These are phyloP conservation scores for Peromyscus nudipes DNA, from an alignment of 2,797 vertebrate genomes.

Conservation along the genomic window DNA sequence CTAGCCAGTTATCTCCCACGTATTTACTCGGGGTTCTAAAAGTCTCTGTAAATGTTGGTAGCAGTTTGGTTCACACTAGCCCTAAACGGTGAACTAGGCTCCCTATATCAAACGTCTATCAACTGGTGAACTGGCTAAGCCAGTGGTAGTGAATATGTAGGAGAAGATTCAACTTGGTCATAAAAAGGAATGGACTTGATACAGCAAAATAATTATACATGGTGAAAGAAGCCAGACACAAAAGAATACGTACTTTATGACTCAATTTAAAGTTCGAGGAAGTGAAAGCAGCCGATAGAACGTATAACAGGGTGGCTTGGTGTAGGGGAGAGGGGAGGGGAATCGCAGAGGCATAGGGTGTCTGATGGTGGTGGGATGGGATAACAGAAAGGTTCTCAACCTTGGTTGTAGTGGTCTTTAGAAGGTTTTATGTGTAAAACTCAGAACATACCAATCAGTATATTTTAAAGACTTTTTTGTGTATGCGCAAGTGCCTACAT, in stretches of 20 bases:
- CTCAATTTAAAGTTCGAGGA: constrained; percentile 14
- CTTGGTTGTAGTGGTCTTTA: not conserved
- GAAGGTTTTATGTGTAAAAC: not conserved
- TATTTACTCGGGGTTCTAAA: not conserved
- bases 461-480: not conserved
- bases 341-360: not conserved
- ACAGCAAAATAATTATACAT: not conserved
- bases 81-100: not conserved
- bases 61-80: not conserved
- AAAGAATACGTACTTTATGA: not conserved
- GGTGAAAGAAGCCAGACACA: not conserved
- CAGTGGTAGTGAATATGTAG: not conserved
- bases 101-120: not conserved
- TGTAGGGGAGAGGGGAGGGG: not conserved
- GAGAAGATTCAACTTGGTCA: not conserved
- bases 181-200: not conserved
- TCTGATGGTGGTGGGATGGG: not conserved
- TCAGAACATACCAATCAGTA: not conserved
- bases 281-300: not conserved
- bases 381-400: not conserved
- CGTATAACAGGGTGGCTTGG: not conserved
- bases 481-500: not conserved
- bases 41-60: not conserved
- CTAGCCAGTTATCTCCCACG: not conserved
- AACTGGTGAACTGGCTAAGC: not conserved